phyloP scores from a whole-genome alignment of 2,888 invertebrate species.

The Strigamia maritima region DNA sequence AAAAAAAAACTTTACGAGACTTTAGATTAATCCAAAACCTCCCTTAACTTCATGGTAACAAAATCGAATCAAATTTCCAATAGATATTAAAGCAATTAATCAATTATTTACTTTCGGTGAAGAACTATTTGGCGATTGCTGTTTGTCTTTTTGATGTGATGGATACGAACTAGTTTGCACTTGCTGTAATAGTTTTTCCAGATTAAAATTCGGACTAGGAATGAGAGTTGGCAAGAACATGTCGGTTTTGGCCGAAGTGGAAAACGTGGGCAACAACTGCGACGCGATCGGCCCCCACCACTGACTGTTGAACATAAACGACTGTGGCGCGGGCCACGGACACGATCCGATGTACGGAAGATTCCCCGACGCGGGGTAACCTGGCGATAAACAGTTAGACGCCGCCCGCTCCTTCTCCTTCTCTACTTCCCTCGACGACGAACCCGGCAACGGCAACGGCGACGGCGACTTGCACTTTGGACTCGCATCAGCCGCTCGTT shows the following conservation, averaged over 20 bases:
- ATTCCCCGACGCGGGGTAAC: background rate
- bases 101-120: background rate
- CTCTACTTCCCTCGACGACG: background rate
- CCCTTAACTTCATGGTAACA: no score
- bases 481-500: background rate
- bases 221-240: conserved; percentile 29
- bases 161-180: background rate
- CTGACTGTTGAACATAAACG: conserved; percentile 40
- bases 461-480: background rate
- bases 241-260: background rate
- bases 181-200: conserved; percentile 26
- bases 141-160: background rate
- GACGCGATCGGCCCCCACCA: conserved; percentile 40
- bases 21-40: no score
- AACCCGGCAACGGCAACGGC: background rate
- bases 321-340: conserved; percentile 39
- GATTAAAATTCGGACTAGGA: conserved; percentile 24
- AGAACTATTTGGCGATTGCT: background rate
- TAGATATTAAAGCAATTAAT: no score
- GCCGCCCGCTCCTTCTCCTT: background rate
- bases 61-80: no score
- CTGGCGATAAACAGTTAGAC: background rate
- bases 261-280: background rate
- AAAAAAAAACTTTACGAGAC: no score
- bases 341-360: background rate